Conservation (phyloP, 2,888 invertebrate genomes). For the Endotricha flammealis region DNA sequence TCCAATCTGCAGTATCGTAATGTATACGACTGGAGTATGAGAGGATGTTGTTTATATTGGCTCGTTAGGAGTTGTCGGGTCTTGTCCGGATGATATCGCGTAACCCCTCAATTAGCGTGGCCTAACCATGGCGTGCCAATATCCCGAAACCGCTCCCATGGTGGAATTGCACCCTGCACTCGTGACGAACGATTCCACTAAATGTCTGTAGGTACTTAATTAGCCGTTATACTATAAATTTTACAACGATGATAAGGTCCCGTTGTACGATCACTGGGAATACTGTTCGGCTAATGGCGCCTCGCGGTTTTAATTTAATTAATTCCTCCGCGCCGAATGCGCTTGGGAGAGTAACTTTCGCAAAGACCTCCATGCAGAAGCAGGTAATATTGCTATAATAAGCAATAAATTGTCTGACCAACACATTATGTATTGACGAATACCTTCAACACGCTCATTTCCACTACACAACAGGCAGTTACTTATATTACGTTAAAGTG, state of each 20-base stretch:
- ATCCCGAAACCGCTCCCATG: constrained; percentile 41
- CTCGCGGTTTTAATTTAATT: constrained; percentile 61
- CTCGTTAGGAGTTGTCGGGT: constrained; percentile 45
- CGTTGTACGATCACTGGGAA: constrained; percentile 49
- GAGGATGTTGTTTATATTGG: constrained; percentile 35
- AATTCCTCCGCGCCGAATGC: constrained; percentile 47
- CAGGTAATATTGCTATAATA: too few relatives aligned
- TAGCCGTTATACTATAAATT: constrained; percentile 71
- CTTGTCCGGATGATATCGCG: constrained; percentile 55
- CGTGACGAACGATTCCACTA: constrained; percentile 60
- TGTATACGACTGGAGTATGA: constrained; percentile 4
- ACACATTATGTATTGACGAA: too few relatives aligned
- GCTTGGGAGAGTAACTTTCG: too few relatives aligned
- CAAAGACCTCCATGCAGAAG: too few relatives aligned
- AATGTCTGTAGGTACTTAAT: constrained; percentile 51
- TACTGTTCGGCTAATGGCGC: constrained; percentile 51
- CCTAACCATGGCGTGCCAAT: constrained; percentile 48
- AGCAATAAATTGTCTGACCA: too few relatives aligned
- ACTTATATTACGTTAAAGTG: constrained; percentile 29
- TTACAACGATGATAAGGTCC: constrained; percentile 68
- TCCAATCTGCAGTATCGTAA: constrained; percentile 6
- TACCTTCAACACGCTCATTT: too few relatives aligned
- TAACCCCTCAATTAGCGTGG: constrained; percentile 62
- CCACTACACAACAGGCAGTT: constrained; percentile 25
- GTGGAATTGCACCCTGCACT: constrained; percentile 32